Base-by-base conservation (phyloP, 2,888 invertebrate species). In the Pheosia gnoma region DNA sequence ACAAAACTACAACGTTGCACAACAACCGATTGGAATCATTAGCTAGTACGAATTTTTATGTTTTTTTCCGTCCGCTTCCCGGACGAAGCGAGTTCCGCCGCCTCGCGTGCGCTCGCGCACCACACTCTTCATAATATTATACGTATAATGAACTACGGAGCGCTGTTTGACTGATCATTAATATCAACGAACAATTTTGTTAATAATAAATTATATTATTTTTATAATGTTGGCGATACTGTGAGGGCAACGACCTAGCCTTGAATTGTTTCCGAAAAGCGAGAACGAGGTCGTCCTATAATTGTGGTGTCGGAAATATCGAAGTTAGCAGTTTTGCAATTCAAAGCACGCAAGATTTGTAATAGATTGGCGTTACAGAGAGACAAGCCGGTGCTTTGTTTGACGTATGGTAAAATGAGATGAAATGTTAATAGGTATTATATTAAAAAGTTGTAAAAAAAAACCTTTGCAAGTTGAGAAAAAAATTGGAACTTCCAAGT, bases 1-100 rank as follows among this genome's bases (percentile, higher is more conserved):
- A 60, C 70, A 78, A 80, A 75, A 67, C 63, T 64, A 60, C 67
- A 71, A 62, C 68, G 73, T 89, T 89, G 81, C 79, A 85, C 80
- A 88, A 88, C 73, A 79, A 65, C 85, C 86, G 83, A 84, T 84
- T 77, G 81, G 71, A 81, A 80, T 81, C 80, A 83, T 83, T 84
- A 82, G 72, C 70, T 67, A 73, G 63, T 77, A 66, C 70, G 74
- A 75, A 78, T 81, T 85, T 25, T 80, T 78, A 77, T 77, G 63
- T 65, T 85, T 82, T 87, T 87, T 83, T 76, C 80, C 80, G 83
- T 85, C 81, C 83, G 90, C 82, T 92, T 93, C 93, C 93, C 93
- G 93, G 92, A 92, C 88, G 86, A 79, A 67, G 71, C 66, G 69
- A 73, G 86, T 85, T 91, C 89, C 92, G 88, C 73, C 66, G 80